Evolutionary conservation across 1,140 invertebrate species (phyloP).

Genomic region (Protaetia brevitarsis): DNA sequence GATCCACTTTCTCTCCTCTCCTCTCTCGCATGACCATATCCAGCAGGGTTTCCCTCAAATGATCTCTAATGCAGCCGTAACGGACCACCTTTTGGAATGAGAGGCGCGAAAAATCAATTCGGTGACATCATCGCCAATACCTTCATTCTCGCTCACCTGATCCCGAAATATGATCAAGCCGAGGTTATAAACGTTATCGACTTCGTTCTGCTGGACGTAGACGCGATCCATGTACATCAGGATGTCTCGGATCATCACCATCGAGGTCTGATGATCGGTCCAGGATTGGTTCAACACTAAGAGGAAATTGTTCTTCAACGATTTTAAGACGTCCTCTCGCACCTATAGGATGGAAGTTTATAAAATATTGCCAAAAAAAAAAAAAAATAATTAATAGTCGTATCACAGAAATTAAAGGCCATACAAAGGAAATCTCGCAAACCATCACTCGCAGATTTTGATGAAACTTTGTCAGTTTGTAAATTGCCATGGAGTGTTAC

Average conservation of each 20-base stretch:
- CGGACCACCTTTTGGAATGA: conserved; percentile 75
- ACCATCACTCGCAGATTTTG: too few relatives aligned
- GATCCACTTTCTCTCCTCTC: conserved; percentile 94
- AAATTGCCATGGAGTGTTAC: too few relatives aligned
- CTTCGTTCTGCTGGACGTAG: conserved; percentile 97
- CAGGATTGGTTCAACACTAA: conserved; percentile 95
- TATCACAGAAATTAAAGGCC: too few relatives aligned
- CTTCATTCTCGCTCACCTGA: conserved; percentile 77
- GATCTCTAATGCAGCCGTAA: conserved; percentile 90
- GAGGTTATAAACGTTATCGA: conserved; percentile 98
- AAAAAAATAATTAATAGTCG: too few relatives aligned
- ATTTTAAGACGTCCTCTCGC: conserved; percentile 86
- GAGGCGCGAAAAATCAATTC: background rate
- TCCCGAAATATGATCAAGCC: conserved; percentile 98
- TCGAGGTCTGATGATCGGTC: conserved; percentile 99
- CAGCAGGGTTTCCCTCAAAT: conserved; percentile 88
- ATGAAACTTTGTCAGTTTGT: too few relatives aligned
- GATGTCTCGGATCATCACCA: conserved; percentile 99
- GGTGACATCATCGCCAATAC: too few relatives aligned
- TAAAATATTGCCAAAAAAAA: too few relatives aligned
- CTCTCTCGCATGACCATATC: conserved; percentile 95
- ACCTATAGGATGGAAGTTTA: too few relatives aligned
- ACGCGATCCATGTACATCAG: conserved; percentile 99
- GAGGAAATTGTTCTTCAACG: conserved; percentile 95
- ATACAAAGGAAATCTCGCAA: too few relatives aligned